Percentiles rank a stretch among this genome's conserved stretches.
phyloP scores from a whole-genome alignment of 2,797 vertebrate species.

The Apogon hyalosoma region DNA sequence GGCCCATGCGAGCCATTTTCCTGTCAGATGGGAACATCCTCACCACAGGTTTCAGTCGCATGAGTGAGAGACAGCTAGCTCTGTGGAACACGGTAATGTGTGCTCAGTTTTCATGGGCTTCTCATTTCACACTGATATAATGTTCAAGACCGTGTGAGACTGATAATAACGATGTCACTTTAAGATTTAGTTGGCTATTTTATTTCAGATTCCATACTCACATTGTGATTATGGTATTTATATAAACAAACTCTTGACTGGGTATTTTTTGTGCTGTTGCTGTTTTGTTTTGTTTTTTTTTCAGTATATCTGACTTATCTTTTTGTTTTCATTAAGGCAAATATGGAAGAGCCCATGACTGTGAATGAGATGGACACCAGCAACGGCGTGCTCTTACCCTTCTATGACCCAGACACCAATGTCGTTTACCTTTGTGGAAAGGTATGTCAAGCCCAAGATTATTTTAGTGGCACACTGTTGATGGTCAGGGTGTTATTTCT shows the following conservation, averaged over 20 bases:
- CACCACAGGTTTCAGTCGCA: slow-evolving; percentile 97
- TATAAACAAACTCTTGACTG: not conserved
- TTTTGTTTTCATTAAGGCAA: slow-evolving; percentile 81
- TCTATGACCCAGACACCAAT: slow-evolving; percentile 95
- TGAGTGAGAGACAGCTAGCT: slow-evolving; percentile 95
- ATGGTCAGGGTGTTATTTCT: not conserved
- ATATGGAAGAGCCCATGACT: slow-evolving; percentile 92
- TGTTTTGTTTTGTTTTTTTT: not conserved
- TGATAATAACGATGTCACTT: too few relatives aligned
- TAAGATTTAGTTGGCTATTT: too few relatives aligned
- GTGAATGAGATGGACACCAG: slow-evolving; percentile 97
- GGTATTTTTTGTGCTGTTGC: not conserved
- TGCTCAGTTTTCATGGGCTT: not conserved
- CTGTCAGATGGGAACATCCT: slow-evolving; percentile 93
- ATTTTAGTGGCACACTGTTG: not conserved
- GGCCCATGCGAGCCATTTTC: slow-evolving; percentile 97
- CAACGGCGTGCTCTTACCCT: slow-evolving; percentile 95
- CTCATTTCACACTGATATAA: not conserved
- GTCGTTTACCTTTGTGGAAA: slow-evolving; percentile 97
- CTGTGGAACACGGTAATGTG: slow-evolving; percentile 92
- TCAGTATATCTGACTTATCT: not conserved
- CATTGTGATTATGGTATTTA: too few relatives aligned
- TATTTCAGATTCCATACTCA: too few relatives aligned
- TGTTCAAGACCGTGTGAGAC: not conserved
- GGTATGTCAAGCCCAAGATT: slow-evolving; percentile 71